Evolutionary conservation across 2,113 vertebrate species (phyloP).

Genomic region (Zeus faber): DNA sequence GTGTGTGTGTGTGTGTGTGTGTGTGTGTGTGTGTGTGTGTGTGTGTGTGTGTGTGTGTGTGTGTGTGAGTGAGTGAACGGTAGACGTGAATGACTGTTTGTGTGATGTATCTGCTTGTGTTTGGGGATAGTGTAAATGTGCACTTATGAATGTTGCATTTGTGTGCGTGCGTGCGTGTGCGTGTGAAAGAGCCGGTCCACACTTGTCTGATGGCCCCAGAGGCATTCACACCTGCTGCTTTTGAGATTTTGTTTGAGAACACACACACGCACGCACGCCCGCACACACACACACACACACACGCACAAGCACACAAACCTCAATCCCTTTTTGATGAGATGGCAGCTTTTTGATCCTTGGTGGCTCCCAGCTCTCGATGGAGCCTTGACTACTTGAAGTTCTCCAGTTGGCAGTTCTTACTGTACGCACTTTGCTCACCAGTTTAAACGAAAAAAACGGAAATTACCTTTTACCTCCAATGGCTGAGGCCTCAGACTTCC

Average conservation of each 20-base stretch:
- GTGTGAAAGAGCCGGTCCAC: not conserved
- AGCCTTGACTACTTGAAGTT: conserved; percentile 5
- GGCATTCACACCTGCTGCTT: conserved; percentile 58
- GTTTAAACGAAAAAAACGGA: too few species aligned
- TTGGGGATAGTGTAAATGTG: too few species aligned
- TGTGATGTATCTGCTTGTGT: too few species aligned
- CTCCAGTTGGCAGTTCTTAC: too few species aligned
- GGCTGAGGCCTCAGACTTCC: too few species aligned
- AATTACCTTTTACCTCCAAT: too few species aligned
- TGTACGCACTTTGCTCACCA: too few species aligned
- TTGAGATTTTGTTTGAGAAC: conserved; percentile 28
- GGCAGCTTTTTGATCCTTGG: conserved; percentile 38
- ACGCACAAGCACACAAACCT: conserved; percentile 23
- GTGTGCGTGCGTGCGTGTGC: not conserved
- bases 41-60: conserved; percentile 12
- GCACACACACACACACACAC: conserved; percentile 29
- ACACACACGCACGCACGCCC: conserved; percentile 1
- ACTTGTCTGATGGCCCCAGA: conserved; percentile 23
- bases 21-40: not conserved
- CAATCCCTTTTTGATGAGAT: conserved; percentile 66
- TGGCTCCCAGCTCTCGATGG: conserved; percentile 39
- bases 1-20: not conserved
- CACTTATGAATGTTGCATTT: too few species aligned
- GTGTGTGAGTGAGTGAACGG: conserved; percentile 12
- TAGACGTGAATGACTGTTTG: too few species aligned